These are phyloP conservation scores for Pediacus dermestoides DNA, from an alignment of 2,888 invertebrate species.

Conservation along the genomic window DNA sequence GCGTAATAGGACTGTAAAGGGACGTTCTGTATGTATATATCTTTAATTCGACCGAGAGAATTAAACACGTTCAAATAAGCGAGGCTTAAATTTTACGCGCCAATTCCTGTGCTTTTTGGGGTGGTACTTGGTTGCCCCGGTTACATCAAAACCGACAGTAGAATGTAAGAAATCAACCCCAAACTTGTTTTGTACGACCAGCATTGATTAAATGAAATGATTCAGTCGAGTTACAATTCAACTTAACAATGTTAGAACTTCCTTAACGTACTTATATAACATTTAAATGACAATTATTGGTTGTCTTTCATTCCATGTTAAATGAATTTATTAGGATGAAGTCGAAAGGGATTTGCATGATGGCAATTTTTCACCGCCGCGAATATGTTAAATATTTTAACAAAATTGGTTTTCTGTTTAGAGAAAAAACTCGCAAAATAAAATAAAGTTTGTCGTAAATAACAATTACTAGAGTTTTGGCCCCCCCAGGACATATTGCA, in stretches of 20 bases:
- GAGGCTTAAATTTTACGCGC: conserved; percentile 27
- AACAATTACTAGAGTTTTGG: no score
- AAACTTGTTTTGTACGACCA: neutral
- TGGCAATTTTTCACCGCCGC: no score
- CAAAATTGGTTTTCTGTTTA: neutral
- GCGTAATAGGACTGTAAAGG: conserved; percentile 28
- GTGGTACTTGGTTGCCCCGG: neutral
- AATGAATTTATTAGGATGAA: neutral
- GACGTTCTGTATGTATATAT: conserved; percentile 25
- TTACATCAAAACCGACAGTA: conserved; percentile 3
- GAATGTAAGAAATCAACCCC: conserved; percentile 1
- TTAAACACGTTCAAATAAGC: conserved; percentile 27
- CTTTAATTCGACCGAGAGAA: conserved; percentile 28
- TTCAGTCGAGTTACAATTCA: neutral
- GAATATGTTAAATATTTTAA: neutral
- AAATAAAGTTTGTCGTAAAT: neutral
- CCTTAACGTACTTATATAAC: neutral
- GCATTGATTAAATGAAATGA: neutral
- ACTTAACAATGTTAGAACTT: conserved; percentile 2
- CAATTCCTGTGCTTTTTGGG: conserved; percentile 21
- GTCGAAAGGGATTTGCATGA: neutral
- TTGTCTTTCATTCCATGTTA: neutral
- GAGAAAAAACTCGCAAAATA: neutral
- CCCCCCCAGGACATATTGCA: no score
- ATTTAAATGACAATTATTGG: conserved; percentile 5